Percentiles rank a stretch among this genome's conserved stretches.
Evolutionary conservation across 2,797 vertebrate genomes (phyloP).

Genomic region (Parauchenoglanis ngamensis): DNA sequence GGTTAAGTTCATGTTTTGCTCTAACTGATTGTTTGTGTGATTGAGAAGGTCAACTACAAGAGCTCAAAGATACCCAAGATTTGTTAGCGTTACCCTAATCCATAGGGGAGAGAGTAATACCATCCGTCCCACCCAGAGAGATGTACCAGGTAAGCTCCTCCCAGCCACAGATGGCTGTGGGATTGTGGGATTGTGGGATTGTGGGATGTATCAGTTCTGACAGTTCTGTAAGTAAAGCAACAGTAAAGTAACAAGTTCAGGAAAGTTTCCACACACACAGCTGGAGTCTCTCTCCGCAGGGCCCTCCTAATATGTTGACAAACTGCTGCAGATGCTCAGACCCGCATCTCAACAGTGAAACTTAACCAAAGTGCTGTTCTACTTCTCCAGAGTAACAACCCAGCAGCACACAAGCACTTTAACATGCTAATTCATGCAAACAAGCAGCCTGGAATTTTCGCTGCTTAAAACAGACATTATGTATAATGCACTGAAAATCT

Average conservation of each 20-base stretch:
- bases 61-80: background rate
- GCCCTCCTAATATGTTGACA: constrained; percentile 18
- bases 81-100: background rate
- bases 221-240: background rate
- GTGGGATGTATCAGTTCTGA: background rate
- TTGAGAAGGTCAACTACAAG: background rate
- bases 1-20: background rate
- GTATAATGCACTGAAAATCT: constrained; percentile 29
- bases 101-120: background rate
- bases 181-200: background rate
- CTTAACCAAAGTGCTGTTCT: constrained; percentile 23
- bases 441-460: constrained; percentile 25
- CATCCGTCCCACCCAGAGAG: background rate
- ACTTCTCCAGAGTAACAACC: constrained; percentile 14
- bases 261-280: background rate
- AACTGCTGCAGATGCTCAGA: constrained; percentile 21
- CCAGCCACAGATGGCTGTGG: background rate
- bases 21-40: background rate
- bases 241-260: background rate
- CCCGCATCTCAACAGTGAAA: background rate
- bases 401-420: constrained; percentile 10
- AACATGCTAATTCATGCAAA: constrained; percentile 47
- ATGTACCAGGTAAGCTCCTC: background rate
- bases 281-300: background rate
- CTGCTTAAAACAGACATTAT: constrained; percentile 55